These are phyloP conservation scores for Bursaphelenchus okinawaensis DNA, from an alignment of 2,888 invertebrate species.

Conservation along the genomic window DNA sequence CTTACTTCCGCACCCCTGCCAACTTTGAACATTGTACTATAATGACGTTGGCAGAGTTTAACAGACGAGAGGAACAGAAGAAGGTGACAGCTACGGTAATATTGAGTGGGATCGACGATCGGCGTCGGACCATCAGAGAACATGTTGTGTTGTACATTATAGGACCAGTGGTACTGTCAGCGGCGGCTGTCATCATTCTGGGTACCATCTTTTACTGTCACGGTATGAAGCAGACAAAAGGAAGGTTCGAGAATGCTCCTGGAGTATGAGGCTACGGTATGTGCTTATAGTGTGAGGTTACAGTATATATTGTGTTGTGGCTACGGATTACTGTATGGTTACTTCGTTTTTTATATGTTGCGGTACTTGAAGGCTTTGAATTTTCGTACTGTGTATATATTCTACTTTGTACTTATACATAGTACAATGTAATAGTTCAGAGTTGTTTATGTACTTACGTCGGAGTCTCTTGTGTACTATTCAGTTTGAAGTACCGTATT, in stretches of 20 bases:
- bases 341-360: no score
- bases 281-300: no score
- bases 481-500: no score
- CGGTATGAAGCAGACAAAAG: slow-evolving; percentile 44
- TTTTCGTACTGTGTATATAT: no score
- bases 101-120: slow-evolving; percentile 6
- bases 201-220: slow-evolving; percentile 49
- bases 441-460: no score
- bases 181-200: slow-evolving; percentile 26
- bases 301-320: no score
- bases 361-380: no score
- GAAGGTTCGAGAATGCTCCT: slow-evolving; percentile 39
- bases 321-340: no score
- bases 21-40: slow-evolving; percentile 41
- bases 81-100: background rate
- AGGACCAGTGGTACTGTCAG: slow-evolving; percentile 18
- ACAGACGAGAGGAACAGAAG: slow-evolving; percentile 8
- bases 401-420: no score
- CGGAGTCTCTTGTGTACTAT: no score
- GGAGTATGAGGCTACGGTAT: slow-evolving; percentile 33
- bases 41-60: slow-evolving; percentile 36
- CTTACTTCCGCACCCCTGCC: slow-evolving; percentile 48
- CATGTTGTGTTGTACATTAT: slow-evolving; percentile 22
- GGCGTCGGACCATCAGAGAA: slow-evolving; percentile 25
- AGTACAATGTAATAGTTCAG: no score